Evolutionary conservation across 1,140 invertebrate species (phyloP).

Genomic region (Phymastichus coffea): DNA sequence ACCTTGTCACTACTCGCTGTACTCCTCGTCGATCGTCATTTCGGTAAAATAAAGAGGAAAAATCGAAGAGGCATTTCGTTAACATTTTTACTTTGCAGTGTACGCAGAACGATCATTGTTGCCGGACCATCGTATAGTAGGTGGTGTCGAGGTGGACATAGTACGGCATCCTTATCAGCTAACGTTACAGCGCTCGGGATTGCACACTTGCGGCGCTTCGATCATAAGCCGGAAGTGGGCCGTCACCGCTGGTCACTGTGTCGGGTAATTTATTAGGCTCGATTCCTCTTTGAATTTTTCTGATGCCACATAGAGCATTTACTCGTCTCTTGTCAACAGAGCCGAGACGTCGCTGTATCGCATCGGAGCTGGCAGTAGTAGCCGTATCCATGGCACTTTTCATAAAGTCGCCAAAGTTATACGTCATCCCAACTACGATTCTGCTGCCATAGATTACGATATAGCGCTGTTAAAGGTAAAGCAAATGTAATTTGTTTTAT

Average conservation of each 20-base stretch:
- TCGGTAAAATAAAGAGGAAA: too few relatives aligned
- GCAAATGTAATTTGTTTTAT: neutral
- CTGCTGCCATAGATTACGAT: slow-evolving; percentile 54
- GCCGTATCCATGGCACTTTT: slow-evolving; percentile 34
- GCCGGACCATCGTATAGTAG: slow-evolving; percentile 41
- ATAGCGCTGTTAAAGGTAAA: slow-evolving; percentile 55
- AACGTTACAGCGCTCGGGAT: slow-evolving; percentile 30
- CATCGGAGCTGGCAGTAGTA: slow-evolving; percentile 28
- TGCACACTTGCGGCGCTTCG: slow-evolving; percentile 49
- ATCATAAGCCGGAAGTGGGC: slow-evolving; percentile 50
- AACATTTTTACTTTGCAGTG: too few relatives aligned
- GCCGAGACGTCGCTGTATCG: neutral
- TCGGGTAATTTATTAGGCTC: slow-evolving; percentile 36
- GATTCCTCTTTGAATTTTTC: too few relatives aligned
- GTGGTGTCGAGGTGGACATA: slow-evolving; percentile 41
- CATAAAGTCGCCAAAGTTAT: slow-evolving; percentile 39
- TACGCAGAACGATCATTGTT: too few relatives aligned
- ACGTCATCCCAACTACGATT: slow-evolving; percentile 48
- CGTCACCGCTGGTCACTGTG: slow-evolving; percentile 59
- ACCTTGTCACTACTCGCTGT: too few relatives aligned
- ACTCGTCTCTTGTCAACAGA: too few relatives aligned
- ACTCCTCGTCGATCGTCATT: too few relatives aligned
- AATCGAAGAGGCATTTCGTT: too few relatives aligned
- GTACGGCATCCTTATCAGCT: slow-evolving; percentile 44
- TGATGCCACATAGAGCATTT: too few relatives aligned